These are phyloP conservation scores for Sebastes hubbsi DNA, from an alignment of 2,797 vertebrate genomes.

Conservation along the genomic window DNA sequence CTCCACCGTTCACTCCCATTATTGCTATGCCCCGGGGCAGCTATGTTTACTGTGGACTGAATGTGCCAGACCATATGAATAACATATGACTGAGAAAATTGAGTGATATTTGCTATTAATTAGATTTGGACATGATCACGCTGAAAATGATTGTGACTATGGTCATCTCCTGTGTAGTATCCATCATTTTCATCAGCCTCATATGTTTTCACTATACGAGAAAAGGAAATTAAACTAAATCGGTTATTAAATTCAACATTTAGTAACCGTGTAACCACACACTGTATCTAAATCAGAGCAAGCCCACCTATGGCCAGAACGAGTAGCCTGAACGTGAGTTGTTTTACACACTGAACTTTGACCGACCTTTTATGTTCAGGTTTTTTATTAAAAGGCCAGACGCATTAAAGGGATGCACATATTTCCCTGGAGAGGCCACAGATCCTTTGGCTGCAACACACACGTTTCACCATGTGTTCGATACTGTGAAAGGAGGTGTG, in stretches of 20 bases:
- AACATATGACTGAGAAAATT: constrained; percentile 51
- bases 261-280: not conserved
- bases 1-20: constrained; percentile 64
- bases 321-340: constrained; percentile 17
- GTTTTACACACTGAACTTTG: constrained; percentile 49
- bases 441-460: constrained; percentile 41
- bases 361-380: constrained; percentile 45
- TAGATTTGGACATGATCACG: constrained; percentile 22
- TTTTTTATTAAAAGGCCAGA: constrained; percentile 67
- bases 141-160: not conserved
- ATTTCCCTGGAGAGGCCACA: constrained; percentile 61
- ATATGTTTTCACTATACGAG: not conserved
- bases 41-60: constrained; percentile 52
- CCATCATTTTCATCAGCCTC: not conserved
- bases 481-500: constrained; percentile 11
- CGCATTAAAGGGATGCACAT: constrained; percentile 54
- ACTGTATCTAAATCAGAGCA: not conserved
- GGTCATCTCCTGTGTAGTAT: not conserved
- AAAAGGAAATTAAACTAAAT: not conserved
- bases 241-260: constrained; percentile 2
- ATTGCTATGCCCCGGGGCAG: constrained; percentile 57
- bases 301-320: not conserved
- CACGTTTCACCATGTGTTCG: constrained; percentile 23
- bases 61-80: constrained; percentile 47
- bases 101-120: constrained; percentile 49